phyloP scores from a whole-genome alignment of 2,888 invertebrate genomes.

The Cheilosia impressa region DNA sequence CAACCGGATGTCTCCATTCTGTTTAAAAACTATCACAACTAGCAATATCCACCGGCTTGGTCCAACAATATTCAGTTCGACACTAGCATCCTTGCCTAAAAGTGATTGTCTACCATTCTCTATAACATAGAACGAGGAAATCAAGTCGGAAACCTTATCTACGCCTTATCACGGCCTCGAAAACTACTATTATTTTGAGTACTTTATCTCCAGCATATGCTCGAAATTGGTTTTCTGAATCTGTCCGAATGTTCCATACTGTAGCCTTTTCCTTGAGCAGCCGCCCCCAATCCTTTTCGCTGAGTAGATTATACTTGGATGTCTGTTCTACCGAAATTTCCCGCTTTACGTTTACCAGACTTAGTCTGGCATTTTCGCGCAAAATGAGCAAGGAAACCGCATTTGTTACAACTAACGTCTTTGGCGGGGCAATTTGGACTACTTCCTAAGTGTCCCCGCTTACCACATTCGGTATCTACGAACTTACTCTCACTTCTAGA shows the following conservation, averaged over 20 bases:
- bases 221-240: constrained; percentile 57
- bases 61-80: constrained; percentile 39
- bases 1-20: constrained; percentile 77
- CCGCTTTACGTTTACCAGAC: no score
- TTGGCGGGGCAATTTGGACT: no score
- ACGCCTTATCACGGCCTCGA: constrained; percentile 53
- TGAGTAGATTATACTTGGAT: constrained; percentile 57
- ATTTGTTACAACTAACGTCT: no score
- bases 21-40: constrained; percentile 78
- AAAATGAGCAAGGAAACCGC: no score
- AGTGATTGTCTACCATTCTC: constrained; percentile 43
- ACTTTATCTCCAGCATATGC: constrained; percentile 58
- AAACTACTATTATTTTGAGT: constrained; percentile 28
- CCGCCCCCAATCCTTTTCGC: no score
- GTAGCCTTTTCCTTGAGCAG: constrained; percentile 48
- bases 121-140: constrained; percentile 62
- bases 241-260: constrained; percentile 40
- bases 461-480: constrained; percentile 44
- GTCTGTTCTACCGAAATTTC: no score
- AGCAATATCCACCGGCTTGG: constrained; percentile 79
- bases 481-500: background rate
- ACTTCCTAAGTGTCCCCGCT: no score
- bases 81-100: constrained; percentile 44
- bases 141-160: constrained; percentile 37
- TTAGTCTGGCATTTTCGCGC: no score